These are phyloP conservation scores for Osmoderma eremita DNA, from an alignment of 2,888 invertebrate genomes.

Conservation along the genomic window DNA sequence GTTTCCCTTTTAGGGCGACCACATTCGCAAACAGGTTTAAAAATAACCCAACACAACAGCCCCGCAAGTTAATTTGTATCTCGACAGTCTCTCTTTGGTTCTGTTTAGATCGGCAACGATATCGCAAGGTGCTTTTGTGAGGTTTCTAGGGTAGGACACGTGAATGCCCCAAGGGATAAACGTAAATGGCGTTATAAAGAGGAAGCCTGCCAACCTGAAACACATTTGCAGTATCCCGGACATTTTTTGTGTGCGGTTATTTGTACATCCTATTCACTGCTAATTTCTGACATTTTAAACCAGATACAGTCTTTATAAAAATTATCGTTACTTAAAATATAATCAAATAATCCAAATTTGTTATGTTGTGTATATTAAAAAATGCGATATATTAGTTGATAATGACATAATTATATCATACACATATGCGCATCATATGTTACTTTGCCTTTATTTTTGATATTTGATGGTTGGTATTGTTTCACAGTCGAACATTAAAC, in stretches of 20 bases:
- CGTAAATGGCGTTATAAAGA: slow-evolving; percentile 20
- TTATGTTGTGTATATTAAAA: no score
- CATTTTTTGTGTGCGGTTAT: background rate
- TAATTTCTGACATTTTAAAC: no score
- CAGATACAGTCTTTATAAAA: no score
- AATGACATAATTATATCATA: no score
- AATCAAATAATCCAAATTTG: no score
- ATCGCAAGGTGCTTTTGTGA: slow-evolving; percentile 20
- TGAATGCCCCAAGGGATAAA: slow-evolving; percentile 29
- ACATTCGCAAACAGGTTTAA: slow-evolving; percentile 21
- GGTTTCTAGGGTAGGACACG: slow-evolving; percentile 26
- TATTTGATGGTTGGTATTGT: no score
- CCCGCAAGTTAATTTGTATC: slow-evolving; percentile 32
- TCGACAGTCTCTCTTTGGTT: slow-evolving; percentile 11
- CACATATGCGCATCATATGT: no score
- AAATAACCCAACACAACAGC: slow-evolving; percentile 22
- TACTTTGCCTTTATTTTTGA: no score
- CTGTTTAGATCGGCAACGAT: slow-evolving; percentile 22
- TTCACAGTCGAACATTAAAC: no score
- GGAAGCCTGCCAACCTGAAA: slow-evolving; percentile 6
- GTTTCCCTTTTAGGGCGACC: slow-evolving; percentile 3
- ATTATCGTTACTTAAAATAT: no score
- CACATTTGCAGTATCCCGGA: slow-evolving; percentile 11
- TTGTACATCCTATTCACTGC: no score
- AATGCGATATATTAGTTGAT: no score